Base-by-base conservation (phyloP, 2,888 invertebrate genomes). In the Andrena marginata region DNA sequence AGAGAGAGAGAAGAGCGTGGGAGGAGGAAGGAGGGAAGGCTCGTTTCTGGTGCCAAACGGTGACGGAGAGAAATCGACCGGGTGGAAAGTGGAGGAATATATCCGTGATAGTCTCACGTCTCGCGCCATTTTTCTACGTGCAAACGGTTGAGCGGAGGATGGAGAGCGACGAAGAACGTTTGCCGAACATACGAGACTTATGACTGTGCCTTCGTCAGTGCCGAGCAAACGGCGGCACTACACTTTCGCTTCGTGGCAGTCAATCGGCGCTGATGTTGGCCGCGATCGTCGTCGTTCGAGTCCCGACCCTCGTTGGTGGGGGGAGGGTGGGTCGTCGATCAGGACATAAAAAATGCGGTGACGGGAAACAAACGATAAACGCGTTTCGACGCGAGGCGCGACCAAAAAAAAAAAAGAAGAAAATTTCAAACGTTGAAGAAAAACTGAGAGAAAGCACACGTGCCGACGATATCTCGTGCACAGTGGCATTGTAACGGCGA, bases 121-220 rank as follows among this genome's bases (percentile, higher is more conserved):
- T 87, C 77, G 77, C 80, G 85, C 84, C 82, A 84, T 88, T 89
- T 85, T 85, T 87, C 80, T 83, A 85, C 74, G 70, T 70, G 68
- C 59, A 78, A 80, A 84, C 75, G 82, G 70, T 64, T 67, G 54
- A 70, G 68, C 23, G 73, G 65, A 64, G n/a, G 72, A 79, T 26
- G 26, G 63, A 51, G 51, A 77, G 64, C 60, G 49, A 67, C 51
- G 54, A 63, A 64, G 77, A 56, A 79, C 78, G 74, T 84, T 54
- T 82, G 77, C 82, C 81, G 81, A 85, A 86, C 85, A 80, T 81
- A 88, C 89, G 91, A 93, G 92, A 93, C 92, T 92, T 92, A 92
- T 88, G 90, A 92, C 89, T 92, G 94, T 93, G 94, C 94, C 94
- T 94, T 94, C 91, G 92, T 92, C 91, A 89, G 90, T 90, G 91